Conservation (phyloP, 64 coral and sea anemone genomes). For the Acropora tenuis region DNA sequence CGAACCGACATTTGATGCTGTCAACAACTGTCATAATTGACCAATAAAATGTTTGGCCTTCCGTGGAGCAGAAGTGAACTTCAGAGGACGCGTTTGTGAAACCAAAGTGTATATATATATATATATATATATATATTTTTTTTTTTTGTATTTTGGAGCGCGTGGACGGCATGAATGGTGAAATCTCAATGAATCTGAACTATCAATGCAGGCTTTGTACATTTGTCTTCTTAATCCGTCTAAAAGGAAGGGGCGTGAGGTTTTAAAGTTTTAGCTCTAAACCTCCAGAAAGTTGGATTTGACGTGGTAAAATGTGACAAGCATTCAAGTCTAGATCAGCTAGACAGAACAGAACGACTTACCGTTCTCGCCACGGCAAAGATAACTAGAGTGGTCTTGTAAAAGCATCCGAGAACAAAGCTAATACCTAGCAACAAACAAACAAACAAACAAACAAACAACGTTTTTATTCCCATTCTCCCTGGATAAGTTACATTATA, state of each 20-base stretch:
- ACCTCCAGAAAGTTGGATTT: too few relatives aligned
- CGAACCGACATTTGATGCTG: too few relatives aligned
- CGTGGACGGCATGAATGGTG: too few relatives aligned
- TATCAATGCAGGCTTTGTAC: neutral
- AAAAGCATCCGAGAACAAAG: neutral
- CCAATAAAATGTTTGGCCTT: slow-evolving; percentile 1
- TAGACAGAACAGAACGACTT: neutral
- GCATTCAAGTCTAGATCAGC: too few relatives aligned
- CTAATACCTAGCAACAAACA: neutral
- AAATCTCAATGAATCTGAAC: neutral
- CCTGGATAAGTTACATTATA: slow-evolving; percentile 1
- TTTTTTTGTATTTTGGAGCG: too few relatives aligned
- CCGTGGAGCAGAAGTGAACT: neutral
- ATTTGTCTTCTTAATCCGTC: too few relatives aligned
- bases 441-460: neutral
- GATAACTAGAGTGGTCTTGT: neutral
- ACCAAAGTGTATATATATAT: too few relatives aligned
- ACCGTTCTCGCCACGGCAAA: neutral
- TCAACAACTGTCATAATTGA: too few relatives aligned
- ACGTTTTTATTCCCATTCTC: slow-evolving; percentile 17
- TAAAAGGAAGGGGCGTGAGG: too few relatives aligned
- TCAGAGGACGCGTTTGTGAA: neutral
- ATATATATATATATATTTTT: too few relatives aligned
- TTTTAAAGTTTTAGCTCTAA: too few relatives aligned
- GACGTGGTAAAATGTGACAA: too few relatives aligned